These are phyloP conservation scores for Trachymyrmex cornetzi DNA, from an alignment of 1,140 invertebrate species.

Conservation along the genomic window DNA sequence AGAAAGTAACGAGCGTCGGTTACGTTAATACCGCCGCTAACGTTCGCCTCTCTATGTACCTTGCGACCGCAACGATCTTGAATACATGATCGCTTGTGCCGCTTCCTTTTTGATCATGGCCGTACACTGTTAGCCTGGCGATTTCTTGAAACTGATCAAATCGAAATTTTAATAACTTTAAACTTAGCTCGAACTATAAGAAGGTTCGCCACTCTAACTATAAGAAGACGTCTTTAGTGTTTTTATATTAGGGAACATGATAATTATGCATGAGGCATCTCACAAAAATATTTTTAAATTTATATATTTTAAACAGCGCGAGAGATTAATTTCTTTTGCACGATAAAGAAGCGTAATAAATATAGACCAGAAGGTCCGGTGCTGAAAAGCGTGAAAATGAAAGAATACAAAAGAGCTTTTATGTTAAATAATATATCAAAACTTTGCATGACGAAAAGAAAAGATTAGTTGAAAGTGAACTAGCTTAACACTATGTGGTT, in stretches of 20 bases:
- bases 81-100: slow-evolving; percentile 67
- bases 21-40: slow-evolving; percentile 57
- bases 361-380: neutral
- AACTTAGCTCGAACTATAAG: neutral
- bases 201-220: neutral
- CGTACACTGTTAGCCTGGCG: neutral
- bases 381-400: neutral
- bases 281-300: neutral
- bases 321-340: neutral
- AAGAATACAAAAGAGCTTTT: neutral
- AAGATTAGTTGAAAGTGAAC: neutral
- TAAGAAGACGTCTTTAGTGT: neutral
- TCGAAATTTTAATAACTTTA: slow-evolving; percentile 63
- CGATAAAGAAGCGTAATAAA: neutral
- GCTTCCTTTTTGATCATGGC: neutral
- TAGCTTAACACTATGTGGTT: neutral
- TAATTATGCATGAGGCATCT: neutral
- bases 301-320: neutral
- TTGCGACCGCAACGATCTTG: slow-evolving; percentile 19
- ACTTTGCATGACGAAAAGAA: neutral
- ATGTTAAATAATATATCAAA: neutral
- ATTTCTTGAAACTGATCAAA: slow-evolving; percentile 56
- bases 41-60: slow-evolving; percentile 24
- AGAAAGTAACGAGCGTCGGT: slow-evolving; percentile 75
- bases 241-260: neutral